A percentile compares a stretch with the other conserved stretches of the same genome.
These are phyloP conservation scores for Danionella dracula DNA, from an alignment of 2,797 vertebrate genomes.

Conservation along the genomic window DNA sequence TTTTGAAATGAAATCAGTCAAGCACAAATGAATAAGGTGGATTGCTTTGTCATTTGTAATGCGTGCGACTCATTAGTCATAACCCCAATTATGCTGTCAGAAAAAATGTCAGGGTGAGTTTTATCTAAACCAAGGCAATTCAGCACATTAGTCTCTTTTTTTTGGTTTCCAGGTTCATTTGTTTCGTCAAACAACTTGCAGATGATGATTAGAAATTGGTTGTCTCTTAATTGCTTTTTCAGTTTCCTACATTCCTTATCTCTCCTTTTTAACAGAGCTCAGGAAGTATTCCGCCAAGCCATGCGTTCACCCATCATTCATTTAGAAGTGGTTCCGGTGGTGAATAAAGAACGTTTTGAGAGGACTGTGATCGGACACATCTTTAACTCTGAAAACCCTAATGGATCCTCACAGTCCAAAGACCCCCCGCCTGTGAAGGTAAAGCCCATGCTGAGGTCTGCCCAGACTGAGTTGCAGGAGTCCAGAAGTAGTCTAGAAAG, in stretches of 20 bases:
- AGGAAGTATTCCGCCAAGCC: constrained; percentile 90
- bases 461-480: constrained; percentile 44
- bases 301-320: constrained; percentile 79
- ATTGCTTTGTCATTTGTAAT: constrained; percentile 47
- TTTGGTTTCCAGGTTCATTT: constrained; percentile 43
- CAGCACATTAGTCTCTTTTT: constrained; percentile 37
- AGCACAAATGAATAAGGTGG: constrained; percentile 46
- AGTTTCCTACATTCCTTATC: not conserved
- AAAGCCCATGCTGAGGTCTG: constrained; percentile 64
- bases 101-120: constrained; percentile 36
- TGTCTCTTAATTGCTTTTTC: constrained; percentile 3
- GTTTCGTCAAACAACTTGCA: constrained; percentile 27
- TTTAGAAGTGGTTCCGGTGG: constrained; percentile 78
- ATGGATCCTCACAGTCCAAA: constrained; percentile 67
- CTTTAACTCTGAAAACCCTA: constrained; percentile 58
- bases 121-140: constrained; percentile 38
- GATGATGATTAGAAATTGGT: constrained; percentile 18
- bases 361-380: constrained; percentile 81
- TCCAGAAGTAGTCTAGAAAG: constrained; percentile 44
- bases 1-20: constrained; percentile 47
- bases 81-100: constrained; percentile 45
- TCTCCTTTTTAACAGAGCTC: constrained; percentile 60
- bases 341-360: constrained; percentile 83
- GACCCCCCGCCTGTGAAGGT: constrained; percentile 70
- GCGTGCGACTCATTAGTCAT: constrained; percentile 45